Conservation (phyloP, 2,113 vertebrate species). For the Myiozetetes cayanensis region DNA sequence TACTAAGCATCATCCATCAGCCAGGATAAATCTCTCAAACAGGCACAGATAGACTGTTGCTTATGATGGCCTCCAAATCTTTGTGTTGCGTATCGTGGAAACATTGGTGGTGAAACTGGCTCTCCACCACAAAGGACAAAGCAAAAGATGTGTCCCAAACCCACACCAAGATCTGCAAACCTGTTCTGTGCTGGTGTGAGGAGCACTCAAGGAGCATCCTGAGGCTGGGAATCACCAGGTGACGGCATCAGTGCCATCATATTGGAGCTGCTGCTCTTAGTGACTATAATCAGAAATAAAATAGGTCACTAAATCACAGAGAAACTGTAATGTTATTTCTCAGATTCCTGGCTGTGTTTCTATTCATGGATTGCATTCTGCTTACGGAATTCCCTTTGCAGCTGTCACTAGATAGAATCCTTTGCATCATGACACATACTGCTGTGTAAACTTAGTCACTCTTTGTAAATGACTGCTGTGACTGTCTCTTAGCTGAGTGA, state of each 20-base stretch:
- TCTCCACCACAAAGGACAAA: background rate
- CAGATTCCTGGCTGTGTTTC: background rate
- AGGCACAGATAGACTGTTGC: no score
- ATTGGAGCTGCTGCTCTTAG: background rate
- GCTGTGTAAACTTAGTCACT: background rate
- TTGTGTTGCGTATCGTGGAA: background rate
- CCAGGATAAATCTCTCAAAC: background rate
- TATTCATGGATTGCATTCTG: background rate
- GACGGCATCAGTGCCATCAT: background rate
- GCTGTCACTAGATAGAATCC: background rate
- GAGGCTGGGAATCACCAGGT: background rate
- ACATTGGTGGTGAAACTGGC: background rate
- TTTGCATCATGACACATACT: background rate
- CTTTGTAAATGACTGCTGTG: background rate
- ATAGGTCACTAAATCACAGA: background rate
- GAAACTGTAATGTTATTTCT: background rate
- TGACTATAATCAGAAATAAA: background rate
- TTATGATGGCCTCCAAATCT: background rate
- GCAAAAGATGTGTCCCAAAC: background rate
- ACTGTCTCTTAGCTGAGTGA: background rate
- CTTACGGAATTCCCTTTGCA: background rate
- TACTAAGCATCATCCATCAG: background rate
- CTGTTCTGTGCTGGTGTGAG: fast-evolving
- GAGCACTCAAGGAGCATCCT: background rate
- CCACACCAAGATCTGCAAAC: background rate